phyloP scores from a whole-genome alignment of 2,113 vertebrate genomes.

The Sclerurus mexicanus region DNA sequence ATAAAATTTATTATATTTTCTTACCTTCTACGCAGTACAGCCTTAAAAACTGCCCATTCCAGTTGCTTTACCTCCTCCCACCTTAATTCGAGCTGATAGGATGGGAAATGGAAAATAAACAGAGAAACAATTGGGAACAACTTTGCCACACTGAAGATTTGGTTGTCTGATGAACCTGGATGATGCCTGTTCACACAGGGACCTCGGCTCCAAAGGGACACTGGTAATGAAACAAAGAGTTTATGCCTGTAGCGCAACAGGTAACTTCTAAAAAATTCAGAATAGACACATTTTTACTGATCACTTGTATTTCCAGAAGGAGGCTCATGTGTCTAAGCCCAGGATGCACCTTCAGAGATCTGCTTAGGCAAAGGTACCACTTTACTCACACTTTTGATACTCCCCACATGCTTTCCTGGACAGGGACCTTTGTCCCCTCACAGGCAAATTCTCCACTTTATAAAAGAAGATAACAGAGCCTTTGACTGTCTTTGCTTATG shows the following conservation, averaged over 20 bases:
- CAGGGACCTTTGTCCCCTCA: neutral
- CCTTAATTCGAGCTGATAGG: conserved; percentile 1
- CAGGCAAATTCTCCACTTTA: neutral
- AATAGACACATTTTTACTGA: neutral
- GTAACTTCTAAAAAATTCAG: neutral
- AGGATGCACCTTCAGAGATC: neutral
- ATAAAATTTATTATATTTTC: conserved; percentile 80
- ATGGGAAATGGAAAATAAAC: neutral
- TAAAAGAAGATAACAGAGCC: conserved; percentile 2
- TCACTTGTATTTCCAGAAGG: neutral
- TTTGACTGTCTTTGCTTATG: neutral
- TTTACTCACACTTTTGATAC: neutral
- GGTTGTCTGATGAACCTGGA: neutral
- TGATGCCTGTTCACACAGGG: neutral
- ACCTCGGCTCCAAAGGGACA: neutral
- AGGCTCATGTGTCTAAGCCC: neutral
- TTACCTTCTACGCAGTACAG: conserved; percentile 70
- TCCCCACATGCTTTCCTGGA: neutral
- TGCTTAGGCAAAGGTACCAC: neutral
- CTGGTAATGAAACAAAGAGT: neutral
- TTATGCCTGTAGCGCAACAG: neutral
- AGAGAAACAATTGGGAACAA: neutral
- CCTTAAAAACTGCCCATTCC: conserved; percentile 67
- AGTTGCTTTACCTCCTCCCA: conserved; percentile 62
- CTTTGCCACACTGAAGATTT: neutral